A percentile compares a stretch with the other conserved stretches of the same genome.
phyloP scores from a whole-genome alignment of 2,113 vertebrate species.

The Poecile atricapillus region DNA sequence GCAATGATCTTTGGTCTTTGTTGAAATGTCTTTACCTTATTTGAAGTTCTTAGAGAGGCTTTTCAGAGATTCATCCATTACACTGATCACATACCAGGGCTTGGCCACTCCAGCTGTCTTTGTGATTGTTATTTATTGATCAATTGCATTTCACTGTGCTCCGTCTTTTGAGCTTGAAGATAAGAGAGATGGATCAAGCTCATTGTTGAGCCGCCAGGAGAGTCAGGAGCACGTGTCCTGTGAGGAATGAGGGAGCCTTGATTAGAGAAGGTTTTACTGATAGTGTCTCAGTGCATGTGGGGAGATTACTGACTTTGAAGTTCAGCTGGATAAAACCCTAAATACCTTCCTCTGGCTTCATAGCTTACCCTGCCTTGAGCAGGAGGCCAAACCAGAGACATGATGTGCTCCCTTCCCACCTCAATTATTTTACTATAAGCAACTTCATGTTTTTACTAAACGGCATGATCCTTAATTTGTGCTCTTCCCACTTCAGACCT shows the following conservation, averaged over 20 bases:
- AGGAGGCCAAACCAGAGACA: not conserved
- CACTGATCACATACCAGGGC: rapidly evolving
- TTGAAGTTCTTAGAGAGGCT: not conserved
- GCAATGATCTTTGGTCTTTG: not conserved
- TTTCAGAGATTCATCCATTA: not conserved
- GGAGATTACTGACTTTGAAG: not conserved
- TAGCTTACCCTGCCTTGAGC: not conserved
- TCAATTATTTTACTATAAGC: not conserved
- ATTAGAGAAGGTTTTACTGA: not conserved
- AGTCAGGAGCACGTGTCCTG: not conserved
- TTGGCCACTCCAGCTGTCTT: not conserved
- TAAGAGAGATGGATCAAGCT: not conserved
- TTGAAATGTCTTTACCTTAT: not conserved
- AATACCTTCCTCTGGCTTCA: not conserved
- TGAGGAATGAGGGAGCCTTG: not conserved
- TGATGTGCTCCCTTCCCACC: not conserved
- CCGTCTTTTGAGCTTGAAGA: not conserved
- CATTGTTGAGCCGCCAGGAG: not conserved
- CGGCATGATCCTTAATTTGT: not conserved
- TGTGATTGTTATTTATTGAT: not conserved
- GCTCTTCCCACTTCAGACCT: not conserved
- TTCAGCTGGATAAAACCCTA: not conserved
- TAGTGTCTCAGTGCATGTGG: rapidly evolving
- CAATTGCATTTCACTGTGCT: not conserved
- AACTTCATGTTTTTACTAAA: not conserved